A percentile compares a stretch with the other conserved stretches of the same genome.
phyloP scores from a whole-genome alignment of 1,140 invertebrate genomes.

The Rhopalosiphum padi region DNA sequence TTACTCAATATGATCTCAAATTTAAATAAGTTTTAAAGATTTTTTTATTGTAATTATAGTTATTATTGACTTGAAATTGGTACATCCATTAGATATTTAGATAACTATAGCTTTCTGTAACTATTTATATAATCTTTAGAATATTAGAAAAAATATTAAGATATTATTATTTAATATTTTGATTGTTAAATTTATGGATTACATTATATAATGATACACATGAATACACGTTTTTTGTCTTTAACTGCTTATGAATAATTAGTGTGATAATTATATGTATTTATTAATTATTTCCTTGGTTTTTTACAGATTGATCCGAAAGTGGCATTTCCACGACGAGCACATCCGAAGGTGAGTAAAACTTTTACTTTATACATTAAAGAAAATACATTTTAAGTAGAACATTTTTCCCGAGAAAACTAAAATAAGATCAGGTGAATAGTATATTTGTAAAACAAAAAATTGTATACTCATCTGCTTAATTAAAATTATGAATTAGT shows the following conservation, averaged over 20 bases:
- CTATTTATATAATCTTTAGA: background rate
- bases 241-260: too few relatives aligned
- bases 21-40: background rate
- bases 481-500: background rate
- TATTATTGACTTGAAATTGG: background rate
- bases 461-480: background rate
- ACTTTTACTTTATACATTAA: background rate
- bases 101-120: background rate
- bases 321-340: conserved; percentile 98
- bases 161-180: background rate
- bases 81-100: background rate
- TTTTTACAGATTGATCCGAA: conserved; percentile 96
- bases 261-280: background rate
- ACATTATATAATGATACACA: background rate
- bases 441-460: background rate
- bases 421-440: background rate
- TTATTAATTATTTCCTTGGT: background rate
- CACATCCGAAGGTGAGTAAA: conserved; percentile 90
- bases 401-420: background rate
- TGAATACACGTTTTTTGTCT: background rate
- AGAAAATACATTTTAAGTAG: background rate
- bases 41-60: background rate
- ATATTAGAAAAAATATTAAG: background rate
- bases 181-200: background rate
- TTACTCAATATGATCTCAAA: background rate